phyloP scores from a whole-genome alignment of 2,113 vertebrate genomes.

The Notothenia coriiceps region DNA sequence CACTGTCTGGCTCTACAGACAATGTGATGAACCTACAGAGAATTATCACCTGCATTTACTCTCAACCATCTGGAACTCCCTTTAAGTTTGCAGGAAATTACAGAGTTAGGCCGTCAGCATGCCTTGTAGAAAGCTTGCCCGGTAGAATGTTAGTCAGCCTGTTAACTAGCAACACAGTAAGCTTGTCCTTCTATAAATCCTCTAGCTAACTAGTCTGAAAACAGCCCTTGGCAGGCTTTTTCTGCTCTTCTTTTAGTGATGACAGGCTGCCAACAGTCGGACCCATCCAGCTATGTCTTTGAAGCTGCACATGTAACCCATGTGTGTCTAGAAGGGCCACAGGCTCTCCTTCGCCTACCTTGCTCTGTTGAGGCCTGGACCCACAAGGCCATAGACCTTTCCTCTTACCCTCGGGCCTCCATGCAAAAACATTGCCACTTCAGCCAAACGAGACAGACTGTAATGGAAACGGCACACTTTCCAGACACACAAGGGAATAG shows the following conservation, averaged over 20 bases:
- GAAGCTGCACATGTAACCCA: constrained; percentile 75
- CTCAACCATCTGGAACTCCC: too few species aligned
- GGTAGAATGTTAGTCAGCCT: not conserved
- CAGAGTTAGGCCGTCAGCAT: not conserved
- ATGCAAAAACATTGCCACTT: constrained; percentile 78
- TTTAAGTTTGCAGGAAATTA: not conserved
- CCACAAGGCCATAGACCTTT: constrained; percentile 49
- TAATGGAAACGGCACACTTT: constrained; percentile 82
- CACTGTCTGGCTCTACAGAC: too few species aligned
- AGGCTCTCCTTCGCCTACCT: constrained; percentile 17
- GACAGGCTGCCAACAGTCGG: constrained; percentile 55
- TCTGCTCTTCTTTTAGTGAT: constrained; percentile 63
- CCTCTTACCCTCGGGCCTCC: constrained; percentile 60
- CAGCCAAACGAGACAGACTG: constrained; percentile 76
- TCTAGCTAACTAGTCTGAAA: constrained; percentile 39
- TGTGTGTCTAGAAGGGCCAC: constrained; percentile 51
- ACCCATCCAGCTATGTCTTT: constrained; percentile 62
- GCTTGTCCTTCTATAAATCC: constrained; percentile 2
- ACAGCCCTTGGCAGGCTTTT: constrained; percentile 32
- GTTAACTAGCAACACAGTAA: constrained; percentile 5
- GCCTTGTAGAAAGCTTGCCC: too few species aligned
- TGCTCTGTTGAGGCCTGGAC: constrained; percentile 36
- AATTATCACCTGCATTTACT: not conserved
- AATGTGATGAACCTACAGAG: not conserved
- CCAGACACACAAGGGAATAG: constrained; percentile 87